phyloP scores from a whole-genome alignment of 2,888 invertebrate genomes.

The Uloborus plumipes region DNA sequence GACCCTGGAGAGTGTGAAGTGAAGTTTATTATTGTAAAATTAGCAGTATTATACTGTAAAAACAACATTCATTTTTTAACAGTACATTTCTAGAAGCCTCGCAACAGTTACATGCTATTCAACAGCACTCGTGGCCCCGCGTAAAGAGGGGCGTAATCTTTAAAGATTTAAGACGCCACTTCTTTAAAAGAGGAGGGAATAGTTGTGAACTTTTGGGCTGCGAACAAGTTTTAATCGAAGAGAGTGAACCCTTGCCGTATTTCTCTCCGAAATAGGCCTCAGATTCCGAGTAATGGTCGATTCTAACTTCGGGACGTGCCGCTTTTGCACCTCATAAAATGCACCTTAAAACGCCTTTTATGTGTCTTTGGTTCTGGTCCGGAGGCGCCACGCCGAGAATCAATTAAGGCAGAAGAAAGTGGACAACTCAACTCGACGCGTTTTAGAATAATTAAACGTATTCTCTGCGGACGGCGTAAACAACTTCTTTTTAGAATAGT shows the following conservation, averaged over 20 bases:
- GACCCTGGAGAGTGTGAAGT: too few relatives aligned
- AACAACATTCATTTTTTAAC: too few relatives aligned
- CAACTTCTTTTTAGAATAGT: conserved; percentile 19
- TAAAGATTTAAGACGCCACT: background rate
- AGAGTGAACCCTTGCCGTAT: conserved; percentile 48
- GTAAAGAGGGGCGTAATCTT: too few relatives aligned
- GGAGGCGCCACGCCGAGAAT: conserved; percentile 31
- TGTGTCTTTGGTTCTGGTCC: conserved; percentile 7
- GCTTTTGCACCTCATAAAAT: conserved; percentile 59
- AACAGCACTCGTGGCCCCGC: too few relatives aligned
- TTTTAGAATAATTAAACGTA: conserved; percentile 59
- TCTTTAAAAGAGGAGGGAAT: conserved; percentile 9
- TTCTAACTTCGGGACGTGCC: conserved; percentile 57
- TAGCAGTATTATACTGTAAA: too few relatives aligned
- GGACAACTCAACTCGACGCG: conserved; percentile 45
- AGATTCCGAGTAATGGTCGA: conserved; percentile 38
- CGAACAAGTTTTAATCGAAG: conserved; percentile 41
- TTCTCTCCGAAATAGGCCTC: conserved; percentile 49
- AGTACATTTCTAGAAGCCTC: too few relatives aligned
- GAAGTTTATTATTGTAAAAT: too few relatives aligned
- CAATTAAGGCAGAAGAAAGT: conserved; percentile 44
- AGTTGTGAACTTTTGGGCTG: conserved; percentile 36
- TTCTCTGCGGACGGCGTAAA: conserved; percentile 26
- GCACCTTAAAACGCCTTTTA: conserved; percentile 52
- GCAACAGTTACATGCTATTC: too few relatives aligned